phyloP scores from a whole-genome alignment of 2,797 vertebrate genomes.

The Aselliscus stoliczkanus region DNA sequence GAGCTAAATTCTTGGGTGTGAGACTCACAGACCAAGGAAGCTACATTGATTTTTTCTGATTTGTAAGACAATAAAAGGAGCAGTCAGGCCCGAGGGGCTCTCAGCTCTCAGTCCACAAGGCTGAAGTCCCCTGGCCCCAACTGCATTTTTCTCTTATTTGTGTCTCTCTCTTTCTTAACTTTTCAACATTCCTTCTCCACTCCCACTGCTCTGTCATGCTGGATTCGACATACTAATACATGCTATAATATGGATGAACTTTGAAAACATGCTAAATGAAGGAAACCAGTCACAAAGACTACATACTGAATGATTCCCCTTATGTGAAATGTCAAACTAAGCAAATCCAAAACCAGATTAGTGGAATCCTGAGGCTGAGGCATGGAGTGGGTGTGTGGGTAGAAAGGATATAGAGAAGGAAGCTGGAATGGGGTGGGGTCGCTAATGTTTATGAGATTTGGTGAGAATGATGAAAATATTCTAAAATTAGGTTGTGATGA shows the following conservation, averaged over 20 bases:
- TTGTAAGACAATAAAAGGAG: too few species aligned
- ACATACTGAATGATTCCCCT: not conserved
- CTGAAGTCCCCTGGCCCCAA: too few species aligned
- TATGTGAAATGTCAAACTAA: not conserved
- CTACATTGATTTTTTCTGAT: too few species aligned
- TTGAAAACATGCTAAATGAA: not conserved
- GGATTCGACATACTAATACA: not conserved
- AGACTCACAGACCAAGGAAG: too few species aligned
- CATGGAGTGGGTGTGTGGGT: fast-evolving
- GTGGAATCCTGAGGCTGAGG: not conserved
- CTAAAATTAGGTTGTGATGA: not conserved
- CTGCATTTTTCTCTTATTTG: too few species aligned
- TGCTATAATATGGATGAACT: not conserved
- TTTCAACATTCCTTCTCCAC: too few species aligned
- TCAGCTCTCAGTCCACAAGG: too few species aligned
- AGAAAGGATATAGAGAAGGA: not conserved
- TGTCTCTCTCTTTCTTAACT: too few species aligned
- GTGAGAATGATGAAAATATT: not conserved
- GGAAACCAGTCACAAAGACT: not conserved
- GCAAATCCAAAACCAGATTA: not conserved
- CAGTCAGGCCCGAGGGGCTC: too few species aligned
- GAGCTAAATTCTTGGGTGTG: too few species aligned
- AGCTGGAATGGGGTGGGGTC: too few species aligned
- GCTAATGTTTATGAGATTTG: not conserved
- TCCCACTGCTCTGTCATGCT: too few species aligned